phyloP scores from a whole-genome alignment of 2,113 vertebrate genomes.

The Ciconia boyciana region DNA sequence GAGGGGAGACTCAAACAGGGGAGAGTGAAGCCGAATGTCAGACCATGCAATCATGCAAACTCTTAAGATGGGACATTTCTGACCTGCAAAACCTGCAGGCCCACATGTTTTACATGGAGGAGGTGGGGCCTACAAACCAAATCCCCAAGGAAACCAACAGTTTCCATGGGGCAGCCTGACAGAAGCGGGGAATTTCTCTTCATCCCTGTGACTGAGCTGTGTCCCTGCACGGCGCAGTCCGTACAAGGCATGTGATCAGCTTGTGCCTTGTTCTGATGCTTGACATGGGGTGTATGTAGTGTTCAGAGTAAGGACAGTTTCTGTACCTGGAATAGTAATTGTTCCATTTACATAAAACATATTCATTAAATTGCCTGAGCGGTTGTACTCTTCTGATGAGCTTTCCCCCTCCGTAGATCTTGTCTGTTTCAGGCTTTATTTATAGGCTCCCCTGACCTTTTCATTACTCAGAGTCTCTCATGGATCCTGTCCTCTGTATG shows the following conservation, averaged over 20 bases:
- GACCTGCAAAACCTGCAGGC: not conserved
- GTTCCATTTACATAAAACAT: not conserved
- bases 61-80: not conserved
- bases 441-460: slow-evolving; percentile 55
- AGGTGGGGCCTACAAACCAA: not conserved
- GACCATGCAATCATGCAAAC: no score
- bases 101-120: not conserved
- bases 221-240: not conserved
- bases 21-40: not conserved
- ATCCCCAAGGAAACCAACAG: not conserved
- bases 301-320: not conserved
- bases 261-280: not conserved
- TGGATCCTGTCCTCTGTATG: slow-evolving; percentile 28
- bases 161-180: not conserved
- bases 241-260: fast-evolving
- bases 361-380: not conserved
- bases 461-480: slow-evolving; percentile 5
- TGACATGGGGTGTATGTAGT: not conserved
- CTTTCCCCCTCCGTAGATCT: not conserved
- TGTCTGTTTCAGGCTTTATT: slow-evolving; percentile 3
- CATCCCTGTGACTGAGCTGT: not conserved
- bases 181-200: not conserved
- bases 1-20: not conserved
- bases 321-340: not conserved
- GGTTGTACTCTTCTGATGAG: not conserved